Base-by-base conservation (phyloP, 2,888 invertebrate species). In the Eurois occulta region DNA sequence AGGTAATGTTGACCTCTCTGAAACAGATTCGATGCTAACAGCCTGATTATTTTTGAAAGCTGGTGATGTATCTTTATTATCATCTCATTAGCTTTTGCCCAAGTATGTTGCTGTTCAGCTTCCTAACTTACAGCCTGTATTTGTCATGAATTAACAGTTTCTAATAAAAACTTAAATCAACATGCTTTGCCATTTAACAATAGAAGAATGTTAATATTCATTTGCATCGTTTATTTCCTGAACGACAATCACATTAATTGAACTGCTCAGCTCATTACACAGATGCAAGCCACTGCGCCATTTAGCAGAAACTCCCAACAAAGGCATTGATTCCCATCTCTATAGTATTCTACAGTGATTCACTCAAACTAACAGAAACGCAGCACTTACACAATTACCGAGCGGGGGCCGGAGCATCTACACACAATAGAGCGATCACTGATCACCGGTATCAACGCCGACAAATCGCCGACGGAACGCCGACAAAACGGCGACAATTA, bases 401-500 rank as follows among this genome's bases (percentile, higher is more conserved):
- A 58, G 64, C 73, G 73, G 46, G 46, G 24, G 24, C 21, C 24
- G 8, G 41, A 68, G 70, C 75, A 65, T 64, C 60, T 80, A 69
- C 72, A 66, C 72, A 72, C 79, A 75, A 73, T 74, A 58, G n/a
- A 58, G 28, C 46, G 58, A 75, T 79, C 80, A 43, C 60, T 81
- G 78, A 84, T 83, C 73, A 69, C 81, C 4, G 41, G 73, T 65
- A 75, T 75, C 82, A 70, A 77, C 46, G 68, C 41, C 69, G 76
- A 84, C 75, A 79, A 83, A 84, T 84, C 64, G 78, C 35, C 24
- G 71, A 46, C 75, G 18, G 80, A 78, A 62, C 60, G 75, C 1
- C 52, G 77, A 72, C 77, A 72, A 78, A 84, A 85, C 64, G 78
- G 32, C 24, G 73, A 46, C 78, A 84, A 74, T 85, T 78, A 78